Conservation (phyloP, 2,888 invertebrate species). For the Diplazon laetatorius region DNA sequence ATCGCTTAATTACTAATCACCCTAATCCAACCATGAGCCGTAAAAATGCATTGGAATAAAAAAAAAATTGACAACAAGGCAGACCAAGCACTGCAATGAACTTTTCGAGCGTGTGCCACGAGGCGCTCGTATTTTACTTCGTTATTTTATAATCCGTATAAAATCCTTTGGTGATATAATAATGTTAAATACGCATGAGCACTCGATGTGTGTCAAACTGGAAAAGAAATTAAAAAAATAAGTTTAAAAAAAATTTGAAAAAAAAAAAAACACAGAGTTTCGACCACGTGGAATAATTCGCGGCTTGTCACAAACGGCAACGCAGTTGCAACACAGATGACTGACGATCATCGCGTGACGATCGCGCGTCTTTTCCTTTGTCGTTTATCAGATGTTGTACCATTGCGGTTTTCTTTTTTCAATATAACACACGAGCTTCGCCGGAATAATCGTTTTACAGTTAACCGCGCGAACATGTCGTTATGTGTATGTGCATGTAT, state of each 20-base stretch:
- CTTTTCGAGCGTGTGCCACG: constrained; percentile 56
- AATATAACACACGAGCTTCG: constrained; percentile 36
- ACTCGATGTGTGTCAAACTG: constrained; percentile 80
- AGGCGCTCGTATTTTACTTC: constrained; percentile 25
- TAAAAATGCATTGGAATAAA: constrained; percentile 14
- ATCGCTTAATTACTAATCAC: constrained; percentile 59
- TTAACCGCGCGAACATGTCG: constrained; percentile 19
- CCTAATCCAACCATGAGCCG: no score
- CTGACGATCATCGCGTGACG: constrained; percentile 42
- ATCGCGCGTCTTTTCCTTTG: constrained; percentile 47
- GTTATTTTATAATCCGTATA: constrained; percentile 29
- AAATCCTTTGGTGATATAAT: constrained; percentile 49
- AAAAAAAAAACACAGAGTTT: no score
- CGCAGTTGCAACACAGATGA: constrained; percentile 54
- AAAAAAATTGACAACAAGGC: background rate
- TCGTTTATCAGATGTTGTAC: constrained; percentile 8
- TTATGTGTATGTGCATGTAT: background rate
- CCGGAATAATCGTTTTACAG: background rate
- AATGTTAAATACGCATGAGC: constrained; percentile 75
- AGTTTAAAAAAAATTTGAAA: no score
- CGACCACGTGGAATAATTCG: constrained; percentile 79
- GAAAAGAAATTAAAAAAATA: no score
- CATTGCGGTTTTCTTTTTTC: no score
- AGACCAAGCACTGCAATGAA: constrained; percentile 30
- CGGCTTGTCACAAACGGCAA: background rate